Base-by-base conservation (phyloP, 2,888 invertebrate species). In the Aporophyla lueneburgensis region DNA sequence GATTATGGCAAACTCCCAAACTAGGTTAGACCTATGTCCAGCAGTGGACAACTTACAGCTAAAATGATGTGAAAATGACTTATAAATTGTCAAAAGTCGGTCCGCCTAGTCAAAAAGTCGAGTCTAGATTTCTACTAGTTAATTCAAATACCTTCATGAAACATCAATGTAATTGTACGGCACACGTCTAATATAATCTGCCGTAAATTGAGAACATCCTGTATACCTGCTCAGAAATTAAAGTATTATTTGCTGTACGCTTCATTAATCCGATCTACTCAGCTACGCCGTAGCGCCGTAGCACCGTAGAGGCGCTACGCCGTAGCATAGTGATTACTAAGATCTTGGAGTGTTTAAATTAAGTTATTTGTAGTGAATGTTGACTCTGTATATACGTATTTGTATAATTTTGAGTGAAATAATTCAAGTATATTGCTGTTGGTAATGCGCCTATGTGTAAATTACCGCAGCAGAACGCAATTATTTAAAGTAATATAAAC, bases 201-300 rank as follows among this genome's bases (percentile, higher is more conserved):
- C 51, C 24, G n/a, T 49, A 56, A 82, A 83, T 68, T 27, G 54
- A 73, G 70, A 76, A 51, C 87, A 76, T 0, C 19, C 56, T 85
- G 71, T 83, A 82, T 61, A 73, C 16, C 68, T 58, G 27, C 72
- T 65, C 49, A 66, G 78, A 78, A 84, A 84, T 83, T 86, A 75
- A 78, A 81, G 78, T 83, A 78, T 83, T 90, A 89, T 90, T 90
- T 89, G 87, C 81, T 79, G 78, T 86, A 79, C 85, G 88, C 88
- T 89, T 90, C 90, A 91, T 90, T 91, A 88, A 84, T 84, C 83
- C 85, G 51, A 71, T 76, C 81, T 74, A 86, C 81, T 74, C 27
- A 59, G 85, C 85, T 89, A 87, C 87, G 85, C 14, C 83, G 89
- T 87, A 88, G 87, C 80, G 43, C 58, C 78, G 81, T 69, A 86